Conservation (phyloP, 1,140 invertebrate genomes). For the Diachasmimorpha longicaudata region DNA sequence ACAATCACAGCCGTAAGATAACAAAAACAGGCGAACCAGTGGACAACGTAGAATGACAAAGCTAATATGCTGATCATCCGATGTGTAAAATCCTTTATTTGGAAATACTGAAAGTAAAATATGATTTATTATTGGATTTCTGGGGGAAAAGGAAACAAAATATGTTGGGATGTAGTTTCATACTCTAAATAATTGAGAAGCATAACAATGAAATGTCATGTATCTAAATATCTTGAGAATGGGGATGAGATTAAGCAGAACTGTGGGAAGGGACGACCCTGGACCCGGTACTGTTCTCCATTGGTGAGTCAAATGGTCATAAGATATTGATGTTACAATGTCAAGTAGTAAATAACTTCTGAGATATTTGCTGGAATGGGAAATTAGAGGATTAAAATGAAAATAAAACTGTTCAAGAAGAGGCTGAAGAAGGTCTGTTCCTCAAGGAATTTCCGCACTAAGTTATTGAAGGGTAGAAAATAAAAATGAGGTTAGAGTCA, state of each 20-base stretch:
- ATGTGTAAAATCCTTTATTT: conserved; percentile 40
- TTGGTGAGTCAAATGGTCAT: conserved; percentile 47
- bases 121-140: too few species aligned
- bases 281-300: conserved; percentile 48
- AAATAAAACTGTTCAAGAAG: too few species aligned
- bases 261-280: conserved; percentile 30
- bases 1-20: conserved; percentile 45
- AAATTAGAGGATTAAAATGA: background rate
- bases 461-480: too few species aligned
- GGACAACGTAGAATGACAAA: conserved; percentile 47
- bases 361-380: conserved; percentile 40
- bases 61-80: conserved; percentile 42
- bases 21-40: conserved; percentile 53
- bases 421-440: too few species aligned
- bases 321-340: conserved; percentile 50
- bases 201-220: conserved; percentile 37
- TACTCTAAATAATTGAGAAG: conserved; percentile 47
- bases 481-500: too few species aligned
- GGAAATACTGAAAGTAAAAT: conserved; percentile 48
- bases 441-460: too few species aligned
- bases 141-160: background rate
- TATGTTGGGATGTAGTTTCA: conserved; percentile 14
- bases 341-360: conserved; percentile 46
- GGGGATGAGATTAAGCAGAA: conserved; percentile 50
- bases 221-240: conserved; percentile 50